A percentile compares a stretch with the other conserved stretches of the same genome.
phyloP scores from a whole-genome alignment of 1,140 invertebrate species.

The Aphis craccivora region DNA sequence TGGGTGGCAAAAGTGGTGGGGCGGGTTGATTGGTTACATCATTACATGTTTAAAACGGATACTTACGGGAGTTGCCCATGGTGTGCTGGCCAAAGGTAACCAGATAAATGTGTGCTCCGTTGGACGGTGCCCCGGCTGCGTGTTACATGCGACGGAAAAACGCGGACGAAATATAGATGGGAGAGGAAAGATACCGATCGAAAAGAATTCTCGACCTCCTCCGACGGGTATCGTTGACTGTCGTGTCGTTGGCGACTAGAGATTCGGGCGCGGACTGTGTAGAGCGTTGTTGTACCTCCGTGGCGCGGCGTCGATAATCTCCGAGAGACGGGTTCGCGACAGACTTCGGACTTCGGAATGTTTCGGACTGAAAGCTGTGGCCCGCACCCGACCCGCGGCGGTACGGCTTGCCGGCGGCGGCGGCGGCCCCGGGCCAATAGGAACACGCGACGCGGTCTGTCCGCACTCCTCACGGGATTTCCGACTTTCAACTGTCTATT shows the following conservation, averaged over 20 bases:
- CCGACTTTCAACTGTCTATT: not conserved
- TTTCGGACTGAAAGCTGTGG: not conserved
- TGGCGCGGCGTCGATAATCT: not conserved
- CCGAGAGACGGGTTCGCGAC: not conserved
- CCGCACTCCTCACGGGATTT: not conserved
- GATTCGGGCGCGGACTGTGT: not conserved
- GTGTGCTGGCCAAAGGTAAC: not conserved
- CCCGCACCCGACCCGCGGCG: too few species aligned
- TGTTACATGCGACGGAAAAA: not conserved
- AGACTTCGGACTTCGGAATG: not conserved
- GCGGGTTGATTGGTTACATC: too few species aligned
- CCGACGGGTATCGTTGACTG: not conserved
- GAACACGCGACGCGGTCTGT: not conserved
- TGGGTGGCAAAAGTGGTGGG: too few species aligned
- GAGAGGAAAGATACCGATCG: not conserved
- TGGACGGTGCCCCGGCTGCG: too few species aligned
- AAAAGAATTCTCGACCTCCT: not conserved
- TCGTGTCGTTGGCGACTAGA: not conserved
- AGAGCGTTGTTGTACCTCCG: not conserved
- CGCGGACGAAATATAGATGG: not conserved
- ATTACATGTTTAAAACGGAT: conserved; percentile 26
- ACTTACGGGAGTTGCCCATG: conserved; percentile 54
- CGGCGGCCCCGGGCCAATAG: not conserved
- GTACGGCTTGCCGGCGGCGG: too few species aligned
- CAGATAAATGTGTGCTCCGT: conserved; percentile 11